These are phyloP conservation scores for Natrix natrix DNA, from an alignment of 2,797 vertebrate species.

Conservation along the genomic window DNA sequence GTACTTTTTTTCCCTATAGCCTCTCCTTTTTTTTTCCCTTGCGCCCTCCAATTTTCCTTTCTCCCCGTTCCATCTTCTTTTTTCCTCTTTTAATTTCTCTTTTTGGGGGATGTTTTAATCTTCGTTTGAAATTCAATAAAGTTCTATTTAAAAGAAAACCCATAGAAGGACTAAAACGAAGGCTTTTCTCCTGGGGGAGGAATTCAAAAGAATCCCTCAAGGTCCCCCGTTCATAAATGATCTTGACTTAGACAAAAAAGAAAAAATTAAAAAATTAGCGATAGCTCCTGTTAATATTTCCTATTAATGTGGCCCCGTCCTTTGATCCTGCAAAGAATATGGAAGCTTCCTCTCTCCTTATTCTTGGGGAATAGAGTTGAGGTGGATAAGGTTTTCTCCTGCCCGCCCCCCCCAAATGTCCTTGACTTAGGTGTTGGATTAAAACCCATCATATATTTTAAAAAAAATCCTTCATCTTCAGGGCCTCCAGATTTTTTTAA, in stretches of 20 bases:
- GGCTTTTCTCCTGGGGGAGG: background rate
- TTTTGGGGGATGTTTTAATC: background rate
- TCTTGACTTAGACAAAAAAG: background rate
- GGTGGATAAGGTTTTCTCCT: background rate
- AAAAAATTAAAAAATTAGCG: background rate
- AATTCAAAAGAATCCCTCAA: background rate
- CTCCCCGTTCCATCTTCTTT: background rate
- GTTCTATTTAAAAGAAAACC: background rate
- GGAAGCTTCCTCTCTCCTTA: too few relatives aligned
- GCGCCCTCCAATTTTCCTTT: background rate
- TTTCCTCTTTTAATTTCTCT: rapidly evolving
- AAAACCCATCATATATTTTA: background rate
- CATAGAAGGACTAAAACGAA: background rate
- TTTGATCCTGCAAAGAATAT: background rate
- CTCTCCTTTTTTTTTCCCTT: background rate
- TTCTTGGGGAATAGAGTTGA: background rate
- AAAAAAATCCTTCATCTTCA: background rate
- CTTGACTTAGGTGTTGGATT: slow-evolving; percentile 6
- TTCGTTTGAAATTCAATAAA: background rate
- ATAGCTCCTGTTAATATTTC: background rate
- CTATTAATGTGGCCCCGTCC: rapidly evolving
- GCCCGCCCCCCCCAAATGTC: background rate
- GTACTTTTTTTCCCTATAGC: background rate
- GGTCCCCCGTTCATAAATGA: background rate
- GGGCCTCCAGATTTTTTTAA: too few relatives aligned